phyloP scores from a whole-genome alignment of 2,113 vertebrate genomes.

The Limnothrissa miodon region DNA sequence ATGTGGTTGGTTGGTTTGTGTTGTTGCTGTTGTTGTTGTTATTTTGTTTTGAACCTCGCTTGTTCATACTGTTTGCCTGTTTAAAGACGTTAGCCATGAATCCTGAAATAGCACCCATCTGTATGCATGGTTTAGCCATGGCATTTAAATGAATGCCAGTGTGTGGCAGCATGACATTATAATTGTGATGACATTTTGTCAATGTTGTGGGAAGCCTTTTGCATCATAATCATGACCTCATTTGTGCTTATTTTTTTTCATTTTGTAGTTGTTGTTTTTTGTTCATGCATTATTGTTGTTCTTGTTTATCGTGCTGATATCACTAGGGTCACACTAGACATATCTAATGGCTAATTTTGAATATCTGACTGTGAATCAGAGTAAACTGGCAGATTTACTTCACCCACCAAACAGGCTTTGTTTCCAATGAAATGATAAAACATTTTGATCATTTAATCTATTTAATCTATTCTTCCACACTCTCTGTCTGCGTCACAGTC shows the following conservation, averaged over 20 bases:
- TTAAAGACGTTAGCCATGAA: neutral
- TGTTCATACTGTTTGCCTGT: neutral
- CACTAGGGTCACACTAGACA: neutral
- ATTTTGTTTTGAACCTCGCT: neutral
- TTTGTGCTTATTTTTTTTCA: neutral
- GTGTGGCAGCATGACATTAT: slow-evolving; percentile 65
- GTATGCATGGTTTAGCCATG: slow-evolving; percentile 58
- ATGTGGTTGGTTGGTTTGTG: neutral
- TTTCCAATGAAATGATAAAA: no score
- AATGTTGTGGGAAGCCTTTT: slow-evolving; percentile 64
- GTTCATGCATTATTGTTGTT: neutral
- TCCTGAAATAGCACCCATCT: slow-evolving; percentile 40
- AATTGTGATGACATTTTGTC: slow-evolving; percentile 69
- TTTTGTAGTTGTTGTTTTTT: neutral
- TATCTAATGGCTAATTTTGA: neutral
- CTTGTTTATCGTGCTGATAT: neutral
- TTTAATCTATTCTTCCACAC: no score
- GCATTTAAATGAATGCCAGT: slow-evolving; percentile 65
- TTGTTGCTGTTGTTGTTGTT: neutral
- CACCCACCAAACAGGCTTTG: no score
- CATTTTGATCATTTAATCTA: no score
- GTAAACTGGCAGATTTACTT: neutral
- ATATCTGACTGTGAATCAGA: neutral
- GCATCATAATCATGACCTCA: slow-evolving; percentile 58
- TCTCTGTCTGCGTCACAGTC: no score